Evolutionary conservation across 1,140 invertebrate genomes (phyloP), one percentile per base, ranked within the genome.

Genomic region (Cylas formicarius): DNA sequence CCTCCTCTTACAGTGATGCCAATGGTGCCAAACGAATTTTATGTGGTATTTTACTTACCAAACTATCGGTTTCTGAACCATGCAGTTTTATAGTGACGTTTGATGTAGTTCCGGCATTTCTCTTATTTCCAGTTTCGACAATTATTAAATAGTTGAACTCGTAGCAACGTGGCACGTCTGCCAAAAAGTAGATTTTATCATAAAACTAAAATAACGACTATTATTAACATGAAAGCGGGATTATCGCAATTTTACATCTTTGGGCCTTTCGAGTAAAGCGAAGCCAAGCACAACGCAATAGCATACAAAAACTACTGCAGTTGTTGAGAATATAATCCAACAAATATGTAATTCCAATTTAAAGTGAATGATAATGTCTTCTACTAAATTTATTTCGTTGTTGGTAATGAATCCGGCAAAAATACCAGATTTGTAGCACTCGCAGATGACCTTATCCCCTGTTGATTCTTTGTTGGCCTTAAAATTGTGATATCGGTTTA

Each of bases 71-170:
- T 36, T 48, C 35, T 4, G 32, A 37, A 19, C 56, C 56, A 41
- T 39, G 23, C 2, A 58, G 14, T 28, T 53, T 51, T 4, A 58
- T 34, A 2, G 37, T 36, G 1, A 58, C 23, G 40, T 58, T 58
- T 5, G 56, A 56, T n/a, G 56, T 53, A 19, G 56, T 58, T 33
- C 56, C 56, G 2, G 50, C 9, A 10, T 29, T 29, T 16, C 21
- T 38, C 28, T 42, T 36, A 10, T 26, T 50, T 29, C 51, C 53
- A 17, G 56, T 58, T 34, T 50, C 53, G 3, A 56, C 43, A 3
- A 44, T 34, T 4, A 58, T 9, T 17, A 58, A 14, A 37, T 58
- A 58, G n/a, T 44, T 51, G 23, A 32, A 56, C 29, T 44, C 28
- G 24, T 44, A 53, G 18, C 39, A 50, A n/a, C 37, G 48, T 10